Percentiles rank a stretch among this genome's conserved stretches.
These are phyloP conservation scores for Aptenodytes patagonicus DNA, from an alignment of 2,113 vertebrate species.

Conservation along the genomic window DNA sequence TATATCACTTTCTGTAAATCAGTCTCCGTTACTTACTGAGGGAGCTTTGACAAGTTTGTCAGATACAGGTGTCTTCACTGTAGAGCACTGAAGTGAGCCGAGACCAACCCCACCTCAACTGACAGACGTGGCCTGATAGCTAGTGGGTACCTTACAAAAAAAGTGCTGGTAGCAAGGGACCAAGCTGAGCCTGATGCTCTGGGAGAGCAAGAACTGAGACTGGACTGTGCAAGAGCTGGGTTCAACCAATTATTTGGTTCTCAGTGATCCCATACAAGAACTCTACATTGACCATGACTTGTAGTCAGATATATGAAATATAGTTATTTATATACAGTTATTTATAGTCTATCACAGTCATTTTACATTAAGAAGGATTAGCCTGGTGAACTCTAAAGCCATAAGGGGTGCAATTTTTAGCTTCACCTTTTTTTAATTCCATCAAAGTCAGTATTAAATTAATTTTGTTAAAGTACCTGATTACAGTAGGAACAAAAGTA, in stretches of 20 bases:
- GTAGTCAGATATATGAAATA: not conserved
- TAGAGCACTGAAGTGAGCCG: not conserved
- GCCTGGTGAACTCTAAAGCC: not conserved
- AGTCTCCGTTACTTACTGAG: not conserved
- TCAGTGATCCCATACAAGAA: not conserved
- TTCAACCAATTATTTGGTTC: not conserved
- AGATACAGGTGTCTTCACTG: not conserved
- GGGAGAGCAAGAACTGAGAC: not conserved
- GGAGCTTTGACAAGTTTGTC: not conserved
- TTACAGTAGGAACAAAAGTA: not conserved
- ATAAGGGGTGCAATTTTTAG: accelerated
- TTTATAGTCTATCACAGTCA: not conserved
- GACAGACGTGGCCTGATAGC: not conserved
- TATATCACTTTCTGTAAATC: not conserved
- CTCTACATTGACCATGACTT: not conserved
- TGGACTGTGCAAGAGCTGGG: not conserved
- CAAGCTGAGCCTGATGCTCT: not conserved
- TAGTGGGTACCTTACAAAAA: not conserved
- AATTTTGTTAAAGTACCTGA: not conserved
- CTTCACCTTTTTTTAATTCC: not conserved
- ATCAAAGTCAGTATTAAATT: not conserved
- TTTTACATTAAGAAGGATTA: not conserved
- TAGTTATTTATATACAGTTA: not conserved
- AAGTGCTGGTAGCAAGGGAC: not conserved
- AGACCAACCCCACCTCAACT: not conserved